Evolutionary conservation across 2,113 vertebrate genomes (phyloP), one percentile per base, ranked within the genome.

Genomic region (Gnathonemus longibarbis): DNA sequence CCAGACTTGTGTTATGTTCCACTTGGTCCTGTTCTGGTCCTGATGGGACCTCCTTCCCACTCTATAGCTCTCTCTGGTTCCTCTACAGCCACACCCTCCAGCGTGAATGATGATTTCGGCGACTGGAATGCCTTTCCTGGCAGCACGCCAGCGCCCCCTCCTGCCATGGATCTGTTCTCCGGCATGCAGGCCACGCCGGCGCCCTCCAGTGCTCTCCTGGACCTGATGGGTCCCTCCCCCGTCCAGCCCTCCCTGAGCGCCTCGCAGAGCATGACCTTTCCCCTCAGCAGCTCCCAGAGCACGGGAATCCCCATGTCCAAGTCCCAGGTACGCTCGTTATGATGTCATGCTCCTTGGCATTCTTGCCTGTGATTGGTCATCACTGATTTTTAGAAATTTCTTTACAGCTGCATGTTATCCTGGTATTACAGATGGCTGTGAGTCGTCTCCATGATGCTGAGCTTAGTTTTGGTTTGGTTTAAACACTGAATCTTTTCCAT

Each of bases 81-180:
- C n/a, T 90, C 90, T 39, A 90, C 91, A 95, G 96, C 93, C 91
- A 93, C 95, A 92, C 91, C 95, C 91, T 80, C 97, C 66, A 96
- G 94, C 95, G 96, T 96, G 90, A 98, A 97, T 84, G 97, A 96
- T 94, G 98, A 99, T 35, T 99, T 99, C 92, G 98, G 98, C 87
- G 98, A 98, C 90, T 99, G 98, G 98, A 98, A 97, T 92, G 96
- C 98, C 93, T 99, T 99, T 95, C 97, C 96, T 90, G 96, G 96
- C 94, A 95, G 96, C 91, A 95, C 39, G 96, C 0, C 91, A 91
- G 89, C 94, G 93, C 92, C 95, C 93, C 91, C 95, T 24, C 91
- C 96, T 90, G 94, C 95, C 86, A 92, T 77, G 70, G 91, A 95
- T 91, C 93, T 95, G 89, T 96, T 96, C 91, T 93, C 93, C 89